Evolutionary conservation across 2,888 invertebrate species (phyloP).

Genomic region (Coenonympha arcania): DNA sequence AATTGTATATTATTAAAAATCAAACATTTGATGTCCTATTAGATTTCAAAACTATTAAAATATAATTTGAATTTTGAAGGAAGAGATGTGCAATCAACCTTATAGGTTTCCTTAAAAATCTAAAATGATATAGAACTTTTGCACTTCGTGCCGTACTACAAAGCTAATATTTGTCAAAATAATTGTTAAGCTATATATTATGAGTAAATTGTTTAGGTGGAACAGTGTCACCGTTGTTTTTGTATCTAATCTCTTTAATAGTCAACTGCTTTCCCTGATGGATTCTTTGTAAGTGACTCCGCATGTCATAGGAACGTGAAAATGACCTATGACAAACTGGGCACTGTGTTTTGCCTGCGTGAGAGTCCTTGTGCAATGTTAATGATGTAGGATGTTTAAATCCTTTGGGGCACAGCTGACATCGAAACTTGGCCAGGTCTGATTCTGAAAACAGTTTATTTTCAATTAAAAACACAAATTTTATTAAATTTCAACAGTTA

Average conservation of each 20-base stretch:
- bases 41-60: too few relatives aligned
- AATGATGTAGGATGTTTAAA: conserved; percentile 77
- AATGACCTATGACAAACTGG: conserved; percentile 76
- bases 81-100: too few relatives aligned
- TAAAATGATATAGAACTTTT: conserved; percentile 19
- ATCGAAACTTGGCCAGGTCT: conserved; percentile 74
- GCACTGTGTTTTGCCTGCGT: conserved; percentile 77
- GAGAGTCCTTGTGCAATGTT: conserved; percentile 76
- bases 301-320: conserved; percentile 77
- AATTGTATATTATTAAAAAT: too few relatives aligned
- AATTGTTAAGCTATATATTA: conserved; percentile 49
- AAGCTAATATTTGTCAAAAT: conserved; percentile 28
- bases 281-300: conserved; percentile 74
- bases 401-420: conserved; percentile 76
- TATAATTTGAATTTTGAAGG: too few relatives aligned
- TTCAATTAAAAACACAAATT: not conserved
- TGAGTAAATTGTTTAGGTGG: conserved; percentile 61
- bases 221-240: conserved; percentile 54
- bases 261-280: conserved; percentile 73
- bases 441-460: conserved; percentile 57
- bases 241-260: conserved; percentile 69
- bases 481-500: too few relatives aligned
- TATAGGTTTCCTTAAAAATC: too few relatives aligned
- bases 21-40: too few relatives aligned
- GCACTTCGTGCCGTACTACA: conserved; percentile 40